Evolutionary conservation across 2,797 vertebrate species (phyloP), one percentile per base, ranked within the genome.

Genomic region (Arvicola amphibius): DNA sequence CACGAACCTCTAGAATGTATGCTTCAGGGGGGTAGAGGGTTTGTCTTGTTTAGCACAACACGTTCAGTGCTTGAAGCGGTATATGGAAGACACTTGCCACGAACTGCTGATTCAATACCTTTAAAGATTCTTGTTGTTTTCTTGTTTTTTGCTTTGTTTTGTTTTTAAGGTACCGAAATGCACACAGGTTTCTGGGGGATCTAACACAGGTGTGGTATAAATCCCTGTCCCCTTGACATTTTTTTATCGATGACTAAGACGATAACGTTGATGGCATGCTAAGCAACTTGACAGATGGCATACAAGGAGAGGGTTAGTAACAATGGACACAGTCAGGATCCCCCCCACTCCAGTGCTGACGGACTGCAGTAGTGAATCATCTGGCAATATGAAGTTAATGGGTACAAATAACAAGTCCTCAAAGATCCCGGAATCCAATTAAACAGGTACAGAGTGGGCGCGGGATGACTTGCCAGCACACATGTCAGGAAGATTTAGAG

Each of bases 341-440:
- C 73, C 73, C 80, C 34, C 43, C n/a, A 51, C 25, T 74, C 37
- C 40, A 43, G 71, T 84, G 65, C 79, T 84, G 61, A 86, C 25
- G 91, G 93, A 79, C 83, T 84, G 32, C 81, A 80, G 92, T 51
- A 67, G 84, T 97, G 92, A 96, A 92, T 96, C 95, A 92, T 84
- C 79, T 87, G 74, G 94, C 56, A 93, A 92, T 56, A 86, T 43
- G 25, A 89, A 94, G 69, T 94, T 79, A 83, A 90, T 89, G 91
- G 92, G 51, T 48, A 78, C 92, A 91, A 80, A 95, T 78, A 63
- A 29, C 79, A 97, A 96, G 94, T 94, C 93, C 94, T 92, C 63
- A 92, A 71, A 90, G 95, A 91, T 97, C 91, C 27, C 79, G 17
- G 94, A 91, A 94, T 96, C 88, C 94, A 96, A 89, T 94, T 94